Evolutionary conservation across 2,797 vertebrate species (phyloP).

Genomic region (Loris lydekkerianus): DNA sequence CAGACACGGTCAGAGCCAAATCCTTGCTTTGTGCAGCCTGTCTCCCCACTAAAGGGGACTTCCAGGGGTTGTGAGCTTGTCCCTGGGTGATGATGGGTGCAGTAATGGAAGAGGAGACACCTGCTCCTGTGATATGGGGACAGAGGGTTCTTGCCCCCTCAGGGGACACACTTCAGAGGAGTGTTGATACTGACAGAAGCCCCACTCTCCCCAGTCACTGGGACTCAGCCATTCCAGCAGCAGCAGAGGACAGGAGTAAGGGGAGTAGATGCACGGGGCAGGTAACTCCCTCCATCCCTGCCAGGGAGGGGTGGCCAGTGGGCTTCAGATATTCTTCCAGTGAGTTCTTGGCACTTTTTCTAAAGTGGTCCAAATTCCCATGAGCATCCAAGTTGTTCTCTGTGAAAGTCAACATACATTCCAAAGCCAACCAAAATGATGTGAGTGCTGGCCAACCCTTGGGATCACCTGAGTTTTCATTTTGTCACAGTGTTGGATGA

Average conservation of each 20-base stretch:
- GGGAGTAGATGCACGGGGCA: rapidly evolving
- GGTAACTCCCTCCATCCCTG: background rate
- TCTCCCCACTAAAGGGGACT: background rate
- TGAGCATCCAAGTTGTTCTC: background rate
- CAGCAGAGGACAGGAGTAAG: background rate
- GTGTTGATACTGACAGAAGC: background rate
- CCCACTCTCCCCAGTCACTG: background rate
- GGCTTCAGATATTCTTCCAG: background rate
- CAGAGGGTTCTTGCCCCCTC: background rate
- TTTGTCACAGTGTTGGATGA: background rate
- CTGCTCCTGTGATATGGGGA: background rate
- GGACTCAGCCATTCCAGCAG: background rate
- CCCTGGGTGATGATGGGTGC: background rate
- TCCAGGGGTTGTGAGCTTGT: background rate
- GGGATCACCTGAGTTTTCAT: background rate
- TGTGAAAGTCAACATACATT: background rate
- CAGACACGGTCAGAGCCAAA: background rate
- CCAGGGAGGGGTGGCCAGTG: background rate
- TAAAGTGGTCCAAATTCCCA: background rate
- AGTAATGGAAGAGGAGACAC: background rate
- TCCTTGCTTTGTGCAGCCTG: background rate
- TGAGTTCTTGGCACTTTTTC: background rate
- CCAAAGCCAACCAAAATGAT: background rate
- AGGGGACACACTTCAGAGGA: background rate
- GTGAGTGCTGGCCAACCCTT: background rate